Percentiles rank a stretch among this genome's conserved stretches.
phyloP scores from a whole-genome alignment of 1,140 invertebrate genomes.

The Monochamus saltuarius region DNA sequence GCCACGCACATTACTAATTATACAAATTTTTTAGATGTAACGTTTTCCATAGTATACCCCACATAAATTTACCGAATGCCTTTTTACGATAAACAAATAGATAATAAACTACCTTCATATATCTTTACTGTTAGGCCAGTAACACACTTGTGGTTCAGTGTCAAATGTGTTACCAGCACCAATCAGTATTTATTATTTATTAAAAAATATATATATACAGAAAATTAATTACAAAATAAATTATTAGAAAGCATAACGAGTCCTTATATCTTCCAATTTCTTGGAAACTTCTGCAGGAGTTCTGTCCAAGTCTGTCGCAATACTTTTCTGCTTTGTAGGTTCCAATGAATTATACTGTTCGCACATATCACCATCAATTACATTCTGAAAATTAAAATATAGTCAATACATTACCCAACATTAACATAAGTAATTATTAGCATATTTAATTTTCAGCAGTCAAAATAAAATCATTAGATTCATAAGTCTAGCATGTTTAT shows the following conservation, averaged over 20 bases:
- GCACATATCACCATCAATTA: conserved; percentile 98
- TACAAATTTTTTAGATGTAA: no score
- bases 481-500: conserved; percentile 48
- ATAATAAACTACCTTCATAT: no score
- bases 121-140: no score
- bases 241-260: conserved; percentile 88
- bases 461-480: conserved; percentile 30
- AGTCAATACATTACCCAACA: not conserved
- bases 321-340: conserved; percentile 88
- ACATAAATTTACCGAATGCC: no score
- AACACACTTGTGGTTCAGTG: no score
- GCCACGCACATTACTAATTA: no score
- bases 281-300: conserved; percentile 96
- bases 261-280: conserved; percentile 92
- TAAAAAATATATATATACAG: not conserved
- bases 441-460: conserved; percentile 11
- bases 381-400: conserved; percentile 68
- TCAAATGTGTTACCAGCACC: no score
- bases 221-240: not conserved
- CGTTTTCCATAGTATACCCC: no score
- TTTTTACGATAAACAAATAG: no score
- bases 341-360: conserved; percentile 99
- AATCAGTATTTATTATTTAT: no score
- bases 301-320: conserved; percentile 91
- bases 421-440: conserved; percentile 1